Evolutionary conservation across 2,888 invertebrate genomes (phyloP), one percentile per base, ranked within the genome.

Genomic region (Leptinotarsa peninsularis): DNA sequence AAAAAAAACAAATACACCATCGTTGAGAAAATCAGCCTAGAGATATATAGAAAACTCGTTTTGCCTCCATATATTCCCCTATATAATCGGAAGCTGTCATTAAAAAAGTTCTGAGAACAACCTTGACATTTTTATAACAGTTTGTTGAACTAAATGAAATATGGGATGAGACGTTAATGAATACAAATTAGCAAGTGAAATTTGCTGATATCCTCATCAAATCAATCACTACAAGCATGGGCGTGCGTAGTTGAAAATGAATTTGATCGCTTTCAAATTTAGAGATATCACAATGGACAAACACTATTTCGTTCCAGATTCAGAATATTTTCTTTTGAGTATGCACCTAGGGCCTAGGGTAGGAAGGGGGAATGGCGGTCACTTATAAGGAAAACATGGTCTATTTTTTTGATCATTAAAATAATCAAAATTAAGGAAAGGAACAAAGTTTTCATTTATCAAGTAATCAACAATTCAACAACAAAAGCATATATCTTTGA

Each of bases 51-150:
- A 56, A 27, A 49, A 67, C 56, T 33, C n/a, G 67, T 49, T 18
- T 49, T 58, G 56, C 69, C 17, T 49, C 21, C 67, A 49, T 67
- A 15, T 67, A 72, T 72, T 72, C 67, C 56, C 50, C 49, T 33
- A 69, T 27, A 67, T 49, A 21, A 63, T 18, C 54, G 63, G 18
- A 52, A n/a, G 49, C 27, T 43, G 50, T n/a, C 63, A 67, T 21
- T n/a, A 17, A 73, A 68, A 72, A 73, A 67, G 67, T 73, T 49
- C 67, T 67, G 60, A 67, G 67, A 67, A 23, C 49, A 66, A 52
- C 74, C 74, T 74, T 74, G 74, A 33, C 21, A 13, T 23, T 69
- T 74, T 74, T 74, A 74, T 67, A 52, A 21, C 58, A 52, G 71
- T 67, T 74, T 71, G 18, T 71, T 71, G 71, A 74, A 74, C 74